Base-by-base conservation (phyloP, 1,140 invertebrate genomes). In the Drosophila equinoxialis region DNA sequence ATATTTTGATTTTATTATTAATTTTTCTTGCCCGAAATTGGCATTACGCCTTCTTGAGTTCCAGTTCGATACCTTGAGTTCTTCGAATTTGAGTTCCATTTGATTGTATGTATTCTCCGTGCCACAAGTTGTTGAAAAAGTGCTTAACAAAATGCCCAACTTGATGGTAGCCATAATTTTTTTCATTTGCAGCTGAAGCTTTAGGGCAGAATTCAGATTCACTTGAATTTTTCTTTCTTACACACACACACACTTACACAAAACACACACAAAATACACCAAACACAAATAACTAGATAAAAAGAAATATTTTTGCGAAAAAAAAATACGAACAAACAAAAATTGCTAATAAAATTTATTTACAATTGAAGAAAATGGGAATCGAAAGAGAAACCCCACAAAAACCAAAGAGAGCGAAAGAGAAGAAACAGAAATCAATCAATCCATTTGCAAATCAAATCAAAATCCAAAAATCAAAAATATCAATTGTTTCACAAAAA, bases 381-480 rank as follows among this genome's bases (percentile, higher is more conserved):
- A 33, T 65, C 57, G 39, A 70, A 57, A 68, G 62, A 68, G 54
- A 65, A 65, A 57, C 48, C 80, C 80, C 84, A 39, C 57, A 71
- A 66, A 85, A 65, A 73, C 66, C 77, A 81, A 90, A 90, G 86
- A 90, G 86, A 90, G 86, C 86, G 82, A 90, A 77, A 90, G 86
- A 90, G 87, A 90, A 90, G 82, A 90, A 90, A 90, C 79, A 73
- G 71, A 73, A 71, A 64, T 64, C 75, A 39, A 39, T 39, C 37
- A 74, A 66, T 83, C 73, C 85, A 89, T 85, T 90, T 90, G 75
- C 70, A 74, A 77, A 74, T 75, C 65, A 65, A 74, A 71, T 75
- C 71, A 63, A 41, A 62, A 62, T 30, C 39, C 20, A 23, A 30
- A 39, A 74, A 74, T 67, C 66, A 39, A 67, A 69, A 63, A 65